Base-by-base conservation (phyloP, 2,888 invertebrate species). In the Hemaris fuciformis region DNA sequence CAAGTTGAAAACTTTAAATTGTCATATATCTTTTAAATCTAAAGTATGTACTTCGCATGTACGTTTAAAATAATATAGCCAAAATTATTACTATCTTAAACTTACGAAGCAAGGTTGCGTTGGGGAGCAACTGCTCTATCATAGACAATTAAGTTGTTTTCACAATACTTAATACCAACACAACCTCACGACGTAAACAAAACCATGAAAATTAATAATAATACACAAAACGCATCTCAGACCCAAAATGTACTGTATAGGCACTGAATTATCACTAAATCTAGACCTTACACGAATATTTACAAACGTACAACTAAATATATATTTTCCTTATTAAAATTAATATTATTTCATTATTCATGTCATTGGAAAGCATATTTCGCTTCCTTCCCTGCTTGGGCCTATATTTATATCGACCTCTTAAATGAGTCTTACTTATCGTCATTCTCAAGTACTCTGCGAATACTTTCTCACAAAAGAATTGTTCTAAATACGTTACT, bases 251-350 rank as follows among this genome's bases (percentile, higher is more conserved):
- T 31, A 53, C 48, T 53, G 53, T 53, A 53, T 53, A 53, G 53
- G 53, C 53, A 53, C 53, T 53, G 53, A 53, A 53, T n/a, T 31
- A 53, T 53, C 31, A 53, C 27, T 38, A 38, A 38, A 8, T 10
- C 53, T 53, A 53, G n/a, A 38, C 27, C 53, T 53, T 53, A 53
- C 31, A 31, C 27, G n/a, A 18, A 31, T 53, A 53, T 53, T 18
- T 53, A 53, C 53, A 53, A 31, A 3, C 31, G 31, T 53, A 53
- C 53, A 53, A 31, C 15, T 31, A 53, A 18, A 53, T 53, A 48
- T 48, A 48, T 48, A 48, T 53, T 53, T 53, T 27, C 15, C 48
- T 48, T 31, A 53, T 53, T 53, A 53, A 53, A 53, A 31, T 27
- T 53, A 53, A 53, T 53, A 53, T 18, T 53, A 18, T 31, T 53